Evolutionary conservation across 1,140 invertebrate genomes (phyloP), one percentile per base, ranked within the genome.

Genomic region (Theocolax elegans): DNA sequence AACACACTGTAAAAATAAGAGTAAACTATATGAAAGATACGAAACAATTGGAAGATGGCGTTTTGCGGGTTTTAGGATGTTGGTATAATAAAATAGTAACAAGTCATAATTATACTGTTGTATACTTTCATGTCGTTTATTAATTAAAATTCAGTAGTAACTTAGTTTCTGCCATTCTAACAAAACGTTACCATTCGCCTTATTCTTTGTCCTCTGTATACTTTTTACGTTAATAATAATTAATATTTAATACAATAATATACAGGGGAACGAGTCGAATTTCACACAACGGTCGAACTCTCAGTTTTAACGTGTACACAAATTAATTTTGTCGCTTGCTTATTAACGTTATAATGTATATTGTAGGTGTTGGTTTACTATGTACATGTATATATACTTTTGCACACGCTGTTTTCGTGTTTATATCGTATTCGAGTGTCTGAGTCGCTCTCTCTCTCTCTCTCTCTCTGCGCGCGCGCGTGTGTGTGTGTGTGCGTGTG

Each of bases 111-210:
- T 51, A 79, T 77, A 77, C 76, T 83, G 69, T 81, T 85, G 80
- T 83, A 85, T 86, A 86, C 84, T 86, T 86, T 86, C 84, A 85
- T 86, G 79, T 85, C 79, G 81, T 86, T 86, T 86, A 86, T 86
- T 86, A 85, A 85, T 86, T 84, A 83, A 85, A 86, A 85, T 85
- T 86, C 83, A 84, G 79, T 85, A 85, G 80, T 83, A 85, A 86
- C 85, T 86, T 85, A 84, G 80, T 81, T 85, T 85, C 79, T 81
- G 83, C 76, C 82, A 83, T 85, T 85, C 81, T 84, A 85, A 86
- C 83, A 84, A 86, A 85, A 86, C 80, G 79, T 81, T 76, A 82
- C 76, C 80, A 81, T 74, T 82, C 81, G 81, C 78, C 81, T 76
- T 71, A 78, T 83, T 74, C 77, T 74, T 75, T 76, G 75, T 76